A percentile compares a stretch with the other conserved stretches of the same genome.
phyloP scores from a whole-genome alignment of 2,888 invertebrate genomes.

The Anarsia innoxiella region DNA sequence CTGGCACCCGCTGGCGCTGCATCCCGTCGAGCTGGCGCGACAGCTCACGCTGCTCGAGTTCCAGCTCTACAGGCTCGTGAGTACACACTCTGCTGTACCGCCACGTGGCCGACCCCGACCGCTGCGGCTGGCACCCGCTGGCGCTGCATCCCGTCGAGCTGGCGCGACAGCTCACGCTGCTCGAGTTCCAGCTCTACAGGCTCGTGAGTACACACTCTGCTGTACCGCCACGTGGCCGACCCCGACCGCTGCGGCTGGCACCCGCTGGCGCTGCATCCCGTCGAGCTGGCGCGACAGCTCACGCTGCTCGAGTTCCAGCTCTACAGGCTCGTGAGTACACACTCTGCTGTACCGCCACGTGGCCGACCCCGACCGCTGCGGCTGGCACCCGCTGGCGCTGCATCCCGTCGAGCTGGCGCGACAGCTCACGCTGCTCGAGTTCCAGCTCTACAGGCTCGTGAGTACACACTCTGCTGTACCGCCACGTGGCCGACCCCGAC shows the following conservation, averaged over 20 bases:
- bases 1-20: not conserved
- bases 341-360: not conserved
- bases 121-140: not conserved
- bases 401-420: not conserved
- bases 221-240: no score
- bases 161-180: not conserved
- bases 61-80: not conserved
- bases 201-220: not conserved
- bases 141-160: not conserved
- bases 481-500: not conserved
- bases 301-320: not conserved
- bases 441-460: conserved; percentile 83
- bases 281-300: not conserved
- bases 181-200: not conserved
- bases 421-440: conserved; percentile 96
- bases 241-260: not conserved
- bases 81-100: not conserved
- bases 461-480: not conserved
- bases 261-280: not conserved
- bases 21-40: not conserved
- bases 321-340: not conserved
- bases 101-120: not conserved
- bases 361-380: not conserved
- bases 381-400: not conserved
- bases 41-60: not conserved